Evolutionary conservation across 2,888 invertebrate genomes (phyloP), one percentile per base, ranked within the genome.

Genomic region (Allacma fusca): DNA sequence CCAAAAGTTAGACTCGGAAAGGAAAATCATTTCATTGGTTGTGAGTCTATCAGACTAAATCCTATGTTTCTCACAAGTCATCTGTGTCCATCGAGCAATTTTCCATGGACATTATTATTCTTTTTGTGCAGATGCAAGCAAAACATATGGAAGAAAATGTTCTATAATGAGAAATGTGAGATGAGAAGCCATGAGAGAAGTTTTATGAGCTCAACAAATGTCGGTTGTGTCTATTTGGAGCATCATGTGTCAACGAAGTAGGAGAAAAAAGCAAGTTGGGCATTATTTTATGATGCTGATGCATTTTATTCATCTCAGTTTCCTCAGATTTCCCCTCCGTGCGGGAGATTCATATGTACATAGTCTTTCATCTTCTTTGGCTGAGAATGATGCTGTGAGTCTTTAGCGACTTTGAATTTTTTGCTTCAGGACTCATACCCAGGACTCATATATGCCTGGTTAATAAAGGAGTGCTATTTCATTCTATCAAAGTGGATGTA

Each of bases 221-320:
- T 65, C 65, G 29, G 65, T 65, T 65, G 26, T 50, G 28, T 28
- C 23, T 65, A 26, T 24, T 13, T 65, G 28, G 65, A 28, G 65
- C 65, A 65, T 65, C 65, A 65, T 65, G 29, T 65, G 65, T 65
- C 65, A 65, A 65, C 65, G 19, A 13, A 26, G 28, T 65, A n/a
- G n/a, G 26, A 65, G 65, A 65, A n/a, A 50, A 65, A 65, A 65
- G 65, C 65, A 65, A 65, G 65, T 65, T 65, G 65, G 26, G 65
- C 65, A 65, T 28, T 65, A 65, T 65, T 65, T 65, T 65, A 65
- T 65, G 65, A 65, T 65, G 65, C 65, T 65, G 65, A 65, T 65
- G 65, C 65, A 65, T 28, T 65, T 65, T 65, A 62, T 1, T 65
- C 65, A 50, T 50, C 50, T 50, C 50, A 50, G 16, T 65, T 26